A percentile compares a stretch with the other conserved stretches of the same genome.
phyloP scores from a whole-genome alignment of 1,140 invertebrate genomes.

The Cotesia vestalis region DNA sequence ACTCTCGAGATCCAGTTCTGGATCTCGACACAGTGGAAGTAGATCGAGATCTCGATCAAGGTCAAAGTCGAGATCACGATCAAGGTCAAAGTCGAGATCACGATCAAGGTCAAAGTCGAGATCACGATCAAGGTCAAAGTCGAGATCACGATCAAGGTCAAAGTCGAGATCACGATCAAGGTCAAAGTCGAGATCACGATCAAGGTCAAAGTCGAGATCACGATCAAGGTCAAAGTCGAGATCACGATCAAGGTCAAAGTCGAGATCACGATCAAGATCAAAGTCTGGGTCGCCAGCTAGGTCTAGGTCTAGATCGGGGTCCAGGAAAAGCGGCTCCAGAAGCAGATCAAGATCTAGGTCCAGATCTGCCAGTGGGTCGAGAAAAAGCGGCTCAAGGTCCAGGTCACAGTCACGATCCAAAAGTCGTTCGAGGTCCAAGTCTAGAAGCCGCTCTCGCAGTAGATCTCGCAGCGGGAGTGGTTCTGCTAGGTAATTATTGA shows the following conservation, averaged over 20 bases:
- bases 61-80: conserved; percentile 53
- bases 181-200: no score
- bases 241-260: conserved; percentile 52
- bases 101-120: conserved; percentile 52
- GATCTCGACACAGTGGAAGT: conserved; percentile 50
- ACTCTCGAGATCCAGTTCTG: conserved; percentile 43
- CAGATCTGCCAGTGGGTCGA: conserved; percentile 56
- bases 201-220: no score
- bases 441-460: conserved; percentile 19
- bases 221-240: conserved; percentile 50
- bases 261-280: conserved; percentile 51
- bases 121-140: conserved; percentile 50
- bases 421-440: conserved; percentile 45
- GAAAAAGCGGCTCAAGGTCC: conserved; percentile 38
- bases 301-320: conserved; percentile 45
- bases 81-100: conserved; percentile 49
- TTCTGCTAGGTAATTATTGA: conserved; percentile 57
- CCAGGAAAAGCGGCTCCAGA: conserved; percentile 46
- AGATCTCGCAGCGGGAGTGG: conserved; percentile 50
- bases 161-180: conserved; percentile 51
- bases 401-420: conserved; percentile 62
- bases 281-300: conserved; percentile 43
- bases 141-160: conserved; percentile 52
- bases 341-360: conserved; percentile 44
- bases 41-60: conserved; percentile 46